Conservation (phyloP, 1,140 invertebrate species). For the Aphelenchoides avenae region DNA sequence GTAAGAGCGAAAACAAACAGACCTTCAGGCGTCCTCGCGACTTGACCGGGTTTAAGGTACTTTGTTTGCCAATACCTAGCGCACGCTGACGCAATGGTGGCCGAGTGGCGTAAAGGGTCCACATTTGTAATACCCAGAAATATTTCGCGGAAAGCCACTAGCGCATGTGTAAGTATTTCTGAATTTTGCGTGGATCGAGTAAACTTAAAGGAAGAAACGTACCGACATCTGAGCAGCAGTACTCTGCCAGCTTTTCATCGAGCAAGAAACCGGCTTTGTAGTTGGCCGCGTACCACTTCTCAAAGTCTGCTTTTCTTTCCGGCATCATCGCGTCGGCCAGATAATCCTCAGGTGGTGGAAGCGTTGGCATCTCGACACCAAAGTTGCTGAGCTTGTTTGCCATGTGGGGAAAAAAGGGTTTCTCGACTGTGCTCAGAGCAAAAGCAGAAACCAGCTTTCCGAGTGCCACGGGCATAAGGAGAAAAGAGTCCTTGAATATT, state of each 20-base stretch:
- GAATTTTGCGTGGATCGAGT: not conserved
- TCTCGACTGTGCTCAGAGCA: slow-evolving; percentile 8
- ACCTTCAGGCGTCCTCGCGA: not conserved
- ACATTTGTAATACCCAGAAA: not conserved
- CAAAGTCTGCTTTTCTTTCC: slow-evolving; percentile 16
- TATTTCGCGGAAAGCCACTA: slow-evolving; percentile 3
- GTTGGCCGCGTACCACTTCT: slow-evolving; percentile 9
- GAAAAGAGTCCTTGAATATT: slow-evolving; percentile 6
- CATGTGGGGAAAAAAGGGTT: slow-evolving; percentile 17
- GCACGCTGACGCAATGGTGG: too few species aligned
- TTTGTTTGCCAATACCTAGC: too few species aligned
- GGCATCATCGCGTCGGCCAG: slow-evolving; percentile 20
- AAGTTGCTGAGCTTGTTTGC: slow-evolving; percentile 15
- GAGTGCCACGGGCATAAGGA: slow-evolving; percentile 1
- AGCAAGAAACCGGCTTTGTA: not conserved
- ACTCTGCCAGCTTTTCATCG: slow-evolving; percentile 13
- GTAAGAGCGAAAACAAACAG: too few species aligned
- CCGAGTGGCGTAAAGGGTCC: not conserved
- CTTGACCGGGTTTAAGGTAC: not conserved
- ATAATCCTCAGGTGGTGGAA: slow-evolving; percentile 5
- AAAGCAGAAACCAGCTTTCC: slow-evolving; percentile 4
- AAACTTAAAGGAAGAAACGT: too few species aligned
- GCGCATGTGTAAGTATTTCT: slow-evolving; percentile 3
- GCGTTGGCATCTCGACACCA: not conserved
- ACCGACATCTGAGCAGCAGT: too few species aligned